phyloP scores from a whole-genome alignment of 2,888 invertebrate genomes.

The Micoletzkya japonica region DNA sequence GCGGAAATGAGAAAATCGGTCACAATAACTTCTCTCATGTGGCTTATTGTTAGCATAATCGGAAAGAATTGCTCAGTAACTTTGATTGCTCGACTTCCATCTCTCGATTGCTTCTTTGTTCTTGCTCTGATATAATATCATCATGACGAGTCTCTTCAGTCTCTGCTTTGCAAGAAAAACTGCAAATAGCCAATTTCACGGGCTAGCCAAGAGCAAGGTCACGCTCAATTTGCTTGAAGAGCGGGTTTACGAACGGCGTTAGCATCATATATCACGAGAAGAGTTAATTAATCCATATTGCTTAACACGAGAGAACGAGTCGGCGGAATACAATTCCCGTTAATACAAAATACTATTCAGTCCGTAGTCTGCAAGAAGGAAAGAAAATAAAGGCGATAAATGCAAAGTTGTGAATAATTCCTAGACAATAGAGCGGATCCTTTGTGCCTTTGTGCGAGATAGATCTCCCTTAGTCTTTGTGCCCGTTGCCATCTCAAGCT shows the following conservation, averaged over 20 bases:
- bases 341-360: constrained; percentile 96
- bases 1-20: no score
- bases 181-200: constrained; percentile 63
- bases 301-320: constrained; percentile 83
- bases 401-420: constrained; percentile 77
- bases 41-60: no score
- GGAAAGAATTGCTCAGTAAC: no score
- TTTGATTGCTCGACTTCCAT: constrained; percentile 90
- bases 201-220: neutral
- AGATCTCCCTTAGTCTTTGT: constrained; percentile 70
- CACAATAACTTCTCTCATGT: no score
- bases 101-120: constrained; percentile 90
- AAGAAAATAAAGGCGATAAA: neutral
- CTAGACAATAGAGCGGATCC: constrained; percentile 90
- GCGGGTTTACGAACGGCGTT: constrained; percentile 80
- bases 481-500: constrained; percentile 36
- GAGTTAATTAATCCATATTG: constrained; percentile 90
- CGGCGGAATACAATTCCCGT: constrained; percentile 92
- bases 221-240: constrained; percentile 73
- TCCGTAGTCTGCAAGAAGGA: constrained; percentile 81
- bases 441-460: constrained; percentile 89
- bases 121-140: constrained; percentile 85
- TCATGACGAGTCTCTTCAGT: constrained; percentile 85
- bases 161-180: constrained; percentile 86
- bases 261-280: constrained; percentile 85